Base-by-base conservation (phyloP, 1,140 invertebrate genomes). In the Penaeus indicus region DNA sequence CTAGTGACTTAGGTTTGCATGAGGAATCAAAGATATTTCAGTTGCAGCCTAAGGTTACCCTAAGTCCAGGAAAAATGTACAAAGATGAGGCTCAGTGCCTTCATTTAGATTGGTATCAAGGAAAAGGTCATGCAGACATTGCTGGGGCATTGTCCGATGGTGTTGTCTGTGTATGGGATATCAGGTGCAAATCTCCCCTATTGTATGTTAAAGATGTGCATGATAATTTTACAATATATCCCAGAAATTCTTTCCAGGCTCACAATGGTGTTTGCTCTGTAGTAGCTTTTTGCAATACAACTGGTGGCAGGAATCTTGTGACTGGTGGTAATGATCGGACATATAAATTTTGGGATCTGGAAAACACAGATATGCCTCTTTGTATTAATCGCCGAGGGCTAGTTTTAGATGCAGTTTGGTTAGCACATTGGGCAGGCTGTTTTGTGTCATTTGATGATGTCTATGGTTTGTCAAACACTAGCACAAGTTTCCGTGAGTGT, bases 111-210 rank as follows among this genome's bases (percentile, higher is more conserved):
- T 94, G 94, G 94, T 92, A 92, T 54, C 93, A 92, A 90, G 92
- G 93, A 77, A 91, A 91, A 25, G 92, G 92, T 8, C 93, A 94
- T 77, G 92, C 92, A 91, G 92, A 92, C 32, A 93, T 96, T 62
- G 93, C 93, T 54, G 95, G 94, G 42, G 95, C 95, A 16, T 95
- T 95, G 92, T 93, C 94, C 0, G 95, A 95, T 92, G 95, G 95
- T 10, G 93, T 94, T 11, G 93, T 95, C 8, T 95, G 94, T 10
- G 90, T 95, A 3, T 96, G 94, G 93, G 92, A 95, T 92, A 88
- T 96, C 1, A 92, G 91, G 16, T 92, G 91, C 7, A 92, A 93
- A n/a, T 95, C 94, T 5, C 93, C 94, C 13, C 88, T 95, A 19
- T 91, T 95, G 25, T 91, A 90, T n/a, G 25, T 47, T n/a, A 91